Evolutionary conservation across 2,113 vertebrate genomes (phyloP).

Genomic region (Ictidomys tridecemlineatus): DNA sequence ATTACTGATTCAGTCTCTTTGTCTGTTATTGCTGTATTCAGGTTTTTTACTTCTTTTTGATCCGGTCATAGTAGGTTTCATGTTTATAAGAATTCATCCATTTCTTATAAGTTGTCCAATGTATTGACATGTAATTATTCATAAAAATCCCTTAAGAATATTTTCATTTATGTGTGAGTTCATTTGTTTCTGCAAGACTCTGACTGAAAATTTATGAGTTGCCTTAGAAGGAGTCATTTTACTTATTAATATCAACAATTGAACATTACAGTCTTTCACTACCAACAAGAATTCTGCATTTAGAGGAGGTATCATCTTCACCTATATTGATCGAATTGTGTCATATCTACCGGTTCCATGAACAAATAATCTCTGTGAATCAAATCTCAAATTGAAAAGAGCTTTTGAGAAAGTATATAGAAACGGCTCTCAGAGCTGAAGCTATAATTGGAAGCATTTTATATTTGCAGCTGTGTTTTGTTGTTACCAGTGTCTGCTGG

Average conservation of each 20-base stretch:
- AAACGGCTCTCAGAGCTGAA: background rate
- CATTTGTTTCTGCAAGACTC: background rate
- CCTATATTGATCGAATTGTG: background rate
- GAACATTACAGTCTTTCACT: background rate
- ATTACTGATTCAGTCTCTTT: background rate
- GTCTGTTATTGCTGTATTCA: background rate
- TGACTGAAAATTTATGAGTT: background rate
- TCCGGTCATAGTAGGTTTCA: background rate
- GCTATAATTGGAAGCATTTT: background rate
- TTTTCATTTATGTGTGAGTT: background rate
- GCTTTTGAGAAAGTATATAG: slow-evolving; percentile 1
- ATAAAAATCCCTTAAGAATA: background rate
- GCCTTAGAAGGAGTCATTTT: background rate
- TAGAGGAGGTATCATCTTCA: background rate
- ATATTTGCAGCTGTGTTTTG: background rate
- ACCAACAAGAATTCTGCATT: background rate
- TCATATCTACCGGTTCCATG: background rate
- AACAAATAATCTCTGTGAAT: background rate
- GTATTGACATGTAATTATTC: background rate
- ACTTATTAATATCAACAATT: background rate
- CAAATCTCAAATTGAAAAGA: background rate
- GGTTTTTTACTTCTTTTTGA: background rate
- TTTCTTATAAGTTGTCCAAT: background rate
- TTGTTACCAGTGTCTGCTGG: slow-evolving; percentile 31
- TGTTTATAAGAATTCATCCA: background rate